Evolutionary conservation across 1,140 invertebrate species (phyloP), one percentile per base, ranked within the genome.

Genomic region (Nephila pilipes): DNA sequence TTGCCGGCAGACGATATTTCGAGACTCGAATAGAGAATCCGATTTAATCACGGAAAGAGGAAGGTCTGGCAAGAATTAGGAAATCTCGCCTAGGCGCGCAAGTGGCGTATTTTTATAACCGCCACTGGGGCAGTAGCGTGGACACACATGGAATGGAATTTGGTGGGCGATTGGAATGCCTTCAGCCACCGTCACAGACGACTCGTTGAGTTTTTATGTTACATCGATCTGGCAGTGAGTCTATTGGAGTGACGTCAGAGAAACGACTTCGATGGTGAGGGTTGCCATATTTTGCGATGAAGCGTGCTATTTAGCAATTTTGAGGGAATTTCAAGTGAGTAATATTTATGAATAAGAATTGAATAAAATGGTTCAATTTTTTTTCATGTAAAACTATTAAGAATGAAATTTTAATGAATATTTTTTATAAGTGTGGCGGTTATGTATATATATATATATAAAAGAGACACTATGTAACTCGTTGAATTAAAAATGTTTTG

Each of bases 121-220:
- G 69, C 69, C 65, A 89, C 65, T 79, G 54, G 87, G 87, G 69
- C 87, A 89, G 87, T 89, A 89, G 87, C 87, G 54, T 57, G n/a
- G 69, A 18, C 8, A 75, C 69, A 75, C 54, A 18, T 32, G 69
- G 69, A 79, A 79, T 57, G 69, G 87, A 87, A 57, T 75, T 87
- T 58, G 32, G 38, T 79, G 32, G 87, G 87, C 36, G 87, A 89
- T 79, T 65, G 87, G 87, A 89, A 89, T 89, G 63, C 85, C 32
- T 38, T 29, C 60, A 38, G 58, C 46, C 54, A 38, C 87, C 46
- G 54, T 89, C 69, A 75, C 69, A 89, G 87, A 89, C 87, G 87
- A 89, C 38, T 63, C 69, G 65, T 20, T 55, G 87, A 79, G 69
- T 89, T 89, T 89, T 89, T 89, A 29, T 32, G 65, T 89, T 79